Evolutionary conservation across 2,888 invertebrate genomes (phyloP).

Genomic region (Polia nebulosa): DNA sequence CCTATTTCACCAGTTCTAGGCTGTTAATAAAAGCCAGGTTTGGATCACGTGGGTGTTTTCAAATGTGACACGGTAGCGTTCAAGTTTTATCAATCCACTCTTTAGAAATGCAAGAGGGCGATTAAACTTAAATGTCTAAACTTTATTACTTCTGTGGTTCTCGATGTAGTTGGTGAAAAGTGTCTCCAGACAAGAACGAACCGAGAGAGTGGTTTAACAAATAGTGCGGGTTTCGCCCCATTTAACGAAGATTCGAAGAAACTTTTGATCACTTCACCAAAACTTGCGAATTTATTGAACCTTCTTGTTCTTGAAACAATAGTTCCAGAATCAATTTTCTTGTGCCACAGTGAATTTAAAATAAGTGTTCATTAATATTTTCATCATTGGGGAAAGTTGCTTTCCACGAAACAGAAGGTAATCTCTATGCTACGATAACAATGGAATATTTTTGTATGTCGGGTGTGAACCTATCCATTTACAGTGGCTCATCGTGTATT

Average conservation of each 20-base stretch:
- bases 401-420: conserved; percentile 2
- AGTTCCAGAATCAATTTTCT: not conserved
- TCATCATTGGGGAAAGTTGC: conserved; percentile 2
- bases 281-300: conserved; percentile 41
- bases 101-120: conserved; percentile 14
- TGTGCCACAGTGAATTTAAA: not conserved
- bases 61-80: not conserved
- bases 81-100: conserved; percentile 15
- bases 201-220: conserved; percentile 40
- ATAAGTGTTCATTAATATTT: conserved; percentile 18
- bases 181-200: conserved; percentile 39
- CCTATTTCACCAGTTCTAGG: not conserved
- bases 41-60: not conserved
- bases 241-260: conserved; percentile 36
- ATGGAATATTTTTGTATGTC: not conserved
- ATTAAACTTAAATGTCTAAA: conserved; percentile 32
- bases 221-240: conserved; percentile 32
- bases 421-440: conserved; percentile 11
- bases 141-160: conserved; percentile 34
- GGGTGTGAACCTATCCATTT: not conserved
- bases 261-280: conserved; percentile 35
- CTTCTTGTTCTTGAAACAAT: conserved; percentile 20
- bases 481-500: not conserved
- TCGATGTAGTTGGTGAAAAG: conserved; percentile 25
- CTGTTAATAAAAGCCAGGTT: not conserved